Percentiles rank a stretch among this genome's conserved stretches.
These are phyloP conservation scores for Dromaius novaehollandiae DNA, from an alignment of 2,113 vertebrate genomes.

Conservation along the genomic window DNA sequence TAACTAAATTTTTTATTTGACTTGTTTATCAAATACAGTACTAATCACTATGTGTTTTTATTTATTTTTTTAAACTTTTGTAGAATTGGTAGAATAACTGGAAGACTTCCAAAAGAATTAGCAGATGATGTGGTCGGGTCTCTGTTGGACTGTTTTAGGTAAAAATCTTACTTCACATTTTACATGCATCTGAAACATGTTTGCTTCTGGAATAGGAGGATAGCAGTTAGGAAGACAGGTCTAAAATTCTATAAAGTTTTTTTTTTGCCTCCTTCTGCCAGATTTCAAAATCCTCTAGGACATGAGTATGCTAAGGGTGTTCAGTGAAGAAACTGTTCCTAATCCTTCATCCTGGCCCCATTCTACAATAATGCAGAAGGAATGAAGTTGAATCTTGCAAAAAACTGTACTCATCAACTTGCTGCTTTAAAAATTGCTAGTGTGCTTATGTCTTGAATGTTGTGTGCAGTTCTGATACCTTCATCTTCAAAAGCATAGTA, in stretches of 20 bases:
- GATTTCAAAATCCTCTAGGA: background rate
- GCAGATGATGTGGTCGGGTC: constrained; percentile 97
- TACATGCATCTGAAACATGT: background rate
- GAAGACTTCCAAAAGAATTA: constrained; percentile 90
- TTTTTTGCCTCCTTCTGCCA: background rate
- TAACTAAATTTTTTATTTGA: background rate
- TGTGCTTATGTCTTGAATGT: background rate
- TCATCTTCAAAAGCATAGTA: background rate
- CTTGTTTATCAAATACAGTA: background rate
- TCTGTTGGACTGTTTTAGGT: constrained; percentile 95
- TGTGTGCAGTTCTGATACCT: background rate
- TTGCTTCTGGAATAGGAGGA: background rate
- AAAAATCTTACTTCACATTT: background rate
- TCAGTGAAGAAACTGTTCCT: background rate
- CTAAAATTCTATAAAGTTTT: background rate
- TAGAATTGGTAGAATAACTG: constrained; percentile 93
- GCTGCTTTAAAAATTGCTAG: background rate
- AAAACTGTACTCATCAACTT: background rate
- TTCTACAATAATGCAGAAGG: background rate
- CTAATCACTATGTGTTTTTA: background rate
- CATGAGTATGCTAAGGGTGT: background rate
- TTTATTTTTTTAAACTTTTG: background rate
- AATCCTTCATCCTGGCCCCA: background rate
- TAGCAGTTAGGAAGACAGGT: background rate
- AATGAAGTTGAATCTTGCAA: background rate